Evolutionary conservation across 2,888 invertebrate genomes (phyloP).

Genomic region (Limenitis arthemis): DNA sequence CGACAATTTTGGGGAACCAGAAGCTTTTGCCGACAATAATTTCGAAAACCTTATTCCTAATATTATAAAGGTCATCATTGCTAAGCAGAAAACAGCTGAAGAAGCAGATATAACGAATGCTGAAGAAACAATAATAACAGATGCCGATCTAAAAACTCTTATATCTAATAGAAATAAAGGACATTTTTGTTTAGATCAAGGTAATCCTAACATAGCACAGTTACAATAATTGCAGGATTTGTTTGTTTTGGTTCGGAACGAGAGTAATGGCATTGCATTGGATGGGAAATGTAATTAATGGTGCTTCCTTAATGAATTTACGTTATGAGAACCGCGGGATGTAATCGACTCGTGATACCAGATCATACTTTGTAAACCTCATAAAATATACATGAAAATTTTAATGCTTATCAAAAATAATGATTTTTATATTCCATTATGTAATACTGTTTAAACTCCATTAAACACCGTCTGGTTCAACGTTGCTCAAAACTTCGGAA

Average conservation of each 20-base stretch:
- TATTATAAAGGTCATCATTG: conserved; percentile 37
- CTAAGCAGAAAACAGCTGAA: conserved; percentile 28
- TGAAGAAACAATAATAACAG: conserved; percentile 32
- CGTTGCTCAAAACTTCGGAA: too few relatives aligned
- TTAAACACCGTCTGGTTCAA: too few relatives aligned
- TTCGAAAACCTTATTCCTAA: conserved; percentile 27
- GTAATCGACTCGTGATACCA: conserved; percentile 19
- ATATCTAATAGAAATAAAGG: conserved; percentile 18
- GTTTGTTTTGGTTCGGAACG: conserved; percentile 64
- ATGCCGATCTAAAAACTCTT: conserved; percentile 31
- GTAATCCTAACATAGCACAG: conserved; percentile 32
- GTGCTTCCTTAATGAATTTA: conserved; percentile 64
- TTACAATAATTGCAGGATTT: conserved; percentile 66
- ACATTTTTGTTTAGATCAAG: conserved; percentile 19
- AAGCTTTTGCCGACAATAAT: conserved; percentile 21
- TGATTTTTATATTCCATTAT: too few relatives aligned
- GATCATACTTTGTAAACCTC: not conserved
- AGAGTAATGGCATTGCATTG: conserved; percentile 59
- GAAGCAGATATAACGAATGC: conserved; percentile 37
- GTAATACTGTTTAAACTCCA: too few relatives aligned
- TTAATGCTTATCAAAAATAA: too few relatives aligned
- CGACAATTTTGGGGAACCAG: conserved; percentile 50
- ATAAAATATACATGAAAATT: not conserved
- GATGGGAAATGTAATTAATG: conserved; percentile 58
- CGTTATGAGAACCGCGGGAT: conserved; percentile 51